Evolutionary conservation across 1,140 invertebrate species (phyloP).

Genomic region (Formica exsecta): DNA sequence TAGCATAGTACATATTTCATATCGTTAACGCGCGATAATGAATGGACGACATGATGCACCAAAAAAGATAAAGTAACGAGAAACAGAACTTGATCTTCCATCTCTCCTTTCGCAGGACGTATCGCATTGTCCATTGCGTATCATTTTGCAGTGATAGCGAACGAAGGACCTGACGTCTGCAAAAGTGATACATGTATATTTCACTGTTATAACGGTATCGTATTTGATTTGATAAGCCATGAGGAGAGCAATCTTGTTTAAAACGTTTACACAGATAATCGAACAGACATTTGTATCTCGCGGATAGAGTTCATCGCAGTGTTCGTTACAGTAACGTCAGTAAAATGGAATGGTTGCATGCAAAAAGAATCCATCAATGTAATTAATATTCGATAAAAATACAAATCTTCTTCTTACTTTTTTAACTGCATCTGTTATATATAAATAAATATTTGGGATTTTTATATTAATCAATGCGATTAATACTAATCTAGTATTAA

Average conservation of each 20-base stretch:
- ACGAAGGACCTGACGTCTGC: not conserved
- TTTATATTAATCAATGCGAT: not conserved
- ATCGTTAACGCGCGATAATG: conserved; percentile 3
- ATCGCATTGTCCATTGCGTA: conserved; percentile 20
- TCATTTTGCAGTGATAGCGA: conserved; percentile 26
- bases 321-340: not conserved
- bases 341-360: not conserved
- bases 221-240: conserved; percentile 15
- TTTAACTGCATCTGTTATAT: not conserved
- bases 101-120: not conserved
- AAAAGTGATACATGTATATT: conserved; percentile 37
- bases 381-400: not conserved
- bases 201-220: conserved; percentile 14
- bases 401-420: not conserved
- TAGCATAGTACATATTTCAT: no score
- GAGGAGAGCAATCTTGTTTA: not conserved
- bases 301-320: not conserved
- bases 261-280: conserved; percentile 31
- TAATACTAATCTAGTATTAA: not conserved
- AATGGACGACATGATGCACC: not conserved
- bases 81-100: conserved; percentile 34
- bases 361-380: not conserved
- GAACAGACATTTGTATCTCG: not conserved
- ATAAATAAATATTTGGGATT: not conserved
- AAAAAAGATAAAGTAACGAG: conserved; percentile 24